Conservation (phyloP, 1,140 invertebrate species). For the Coptotermes formosanus region DNA sequence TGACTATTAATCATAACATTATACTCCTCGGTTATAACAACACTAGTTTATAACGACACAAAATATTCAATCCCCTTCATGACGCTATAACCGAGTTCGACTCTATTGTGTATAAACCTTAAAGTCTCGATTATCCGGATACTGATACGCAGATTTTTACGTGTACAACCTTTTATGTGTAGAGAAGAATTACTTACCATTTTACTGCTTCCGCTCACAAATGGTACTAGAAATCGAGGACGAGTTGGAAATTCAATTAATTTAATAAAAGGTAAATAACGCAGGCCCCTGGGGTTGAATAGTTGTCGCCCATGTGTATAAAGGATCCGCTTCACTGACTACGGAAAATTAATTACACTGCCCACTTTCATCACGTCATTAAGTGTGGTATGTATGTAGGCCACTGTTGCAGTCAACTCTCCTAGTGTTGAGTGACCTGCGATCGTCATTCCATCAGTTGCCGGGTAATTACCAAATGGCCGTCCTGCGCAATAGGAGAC, state of each 20-base stretch:
- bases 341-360: neutral
- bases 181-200: too few species aligned
- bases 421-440: neutral
- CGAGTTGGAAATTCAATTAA: neutral
- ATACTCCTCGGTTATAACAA: too few species aligned
- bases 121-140: neutral
- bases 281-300: too few species aligned
- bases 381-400: neutral
- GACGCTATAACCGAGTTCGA: too few species aligned
- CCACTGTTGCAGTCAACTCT: neutral
- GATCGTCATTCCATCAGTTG: too few species aligned
- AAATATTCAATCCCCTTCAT: too few species aligned
- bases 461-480: too few species aligned
- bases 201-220: neutral
- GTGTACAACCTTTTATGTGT: too few species aligned
- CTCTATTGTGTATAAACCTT: neutral
- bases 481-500: too few species aligned
- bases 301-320: neutral
- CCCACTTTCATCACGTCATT: neutral
- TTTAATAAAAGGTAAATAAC: neutral
- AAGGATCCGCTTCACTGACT: neutral
- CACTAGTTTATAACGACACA: too few species aligned
- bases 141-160: neutral
- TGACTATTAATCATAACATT: too few species aligned
- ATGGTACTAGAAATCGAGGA: neutral